Evolutionary conservation across 2,797 vertebrate species (phyloP), one percentile per base, ranked within the genome.

Genomic region (Varecia variegata): DNA sequence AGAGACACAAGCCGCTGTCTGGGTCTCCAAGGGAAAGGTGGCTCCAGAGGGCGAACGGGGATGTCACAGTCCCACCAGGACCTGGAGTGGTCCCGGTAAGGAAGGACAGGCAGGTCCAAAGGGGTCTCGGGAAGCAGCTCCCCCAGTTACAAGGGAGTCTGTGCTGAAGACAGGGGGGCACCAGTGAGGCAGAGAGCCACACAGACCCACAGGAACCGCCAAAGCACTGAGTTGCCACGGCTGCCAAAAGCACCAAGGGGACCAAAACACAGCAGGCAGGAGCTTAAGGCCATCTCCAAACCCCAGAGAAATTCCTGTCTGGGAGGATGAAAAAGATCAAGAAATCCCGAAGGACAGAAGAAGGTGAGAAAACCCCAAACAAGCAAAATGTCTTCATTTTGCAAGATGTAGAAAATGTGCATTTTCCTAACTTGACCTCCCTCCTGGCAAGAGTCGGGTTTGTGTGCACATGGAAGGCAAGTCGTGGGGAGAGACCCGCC

Each of bases 401-500:
- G 45, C 40, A 40, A 84, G 68, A 73, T 21, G 32, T 70, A 52
- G 71, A 56, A 17, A 92, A 88, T 30, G n/a, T 5, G 4, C 1
- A 0, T 60, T 52, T 88, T 96, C 73, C 62, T 38, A 20, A 68
- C 20, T 54, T 71, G 67, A 68, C 45, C 79, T 87, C n/a, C 62
- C 47, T 23, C 60, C 17, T 21, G 35, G 23, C 76, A 38, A 83
- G 58, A 43, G 60, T 18, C 50, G 2, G 0, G 43, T 71, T 21
- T 81, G 30, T 23, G 32, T 6, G 0, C 35, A 67, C 32, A 2
- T 0, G 32, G 30, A 80, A 47, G 21, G 14, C 70, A 60, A 9
- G 50, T 6, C 20, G 0, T 27, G 7, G 32, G 13, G 20, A 3
- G 3, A 79, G 13, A 50, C 30, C 5, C 45, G 58, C 40, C 30